phyloP scores from a whole-genome alignment of 2,797 vertebrate genomes.

The Pseudochirops corinnae region DNA sequence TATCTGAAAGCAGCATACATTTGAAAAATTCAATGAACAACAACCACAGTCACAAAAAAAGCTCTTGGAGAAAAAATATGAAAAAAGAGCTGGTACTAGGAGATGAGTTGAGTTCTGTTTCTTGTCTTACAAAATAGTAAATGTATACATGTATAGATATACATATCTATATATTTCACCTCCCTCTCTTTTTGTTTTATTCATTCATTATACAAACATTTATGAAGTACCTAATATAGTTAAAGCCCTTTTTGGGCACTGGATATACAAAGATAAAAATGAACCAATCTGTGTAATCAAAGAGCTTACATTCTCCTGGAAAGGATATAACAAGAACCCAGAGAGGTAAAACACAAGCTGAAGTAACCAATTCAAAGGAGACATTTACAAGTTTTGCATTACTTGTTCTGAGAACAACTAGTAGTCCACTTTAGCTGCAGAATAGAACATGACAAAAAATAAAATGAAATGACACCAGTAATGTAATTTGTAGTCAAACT shows the following conservation, averaged over 20 bases:
- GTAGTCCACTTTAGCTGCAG: not conserved
- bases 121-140: not conserved
- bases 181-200: not conserved
- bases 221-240: not conserved
- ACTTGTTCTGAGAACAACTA: not conserved
- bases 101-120: not conserved
- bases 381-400: not conserved
- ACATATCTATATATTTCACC: not conserved
- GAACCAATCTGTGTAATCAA: not conserved
- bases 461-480: not conserved
- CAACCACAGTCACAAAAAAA: not conserved
- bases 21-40: not conserved
- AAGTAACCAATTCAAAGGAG: not conserved
- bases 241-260: not conserved
- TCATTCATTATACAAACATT: not conserved
- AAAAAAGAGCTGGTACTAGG: not conserved
- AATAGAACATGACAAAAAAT: not conserved
- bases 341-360: not conserved
- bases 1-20: not conserved
- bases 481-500: not conserved
- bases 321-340: not conserved
- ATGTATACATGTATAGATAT: not conserved
- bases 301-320: not conserved
- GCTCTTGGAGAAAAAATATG: not conserved
- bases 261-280: not conserved